These are phyloP conservation scores for Phorcus lineatus DNA, from an alignment of 2,888 invertebrate genomes.

Conservation along the genomic window DNA sequence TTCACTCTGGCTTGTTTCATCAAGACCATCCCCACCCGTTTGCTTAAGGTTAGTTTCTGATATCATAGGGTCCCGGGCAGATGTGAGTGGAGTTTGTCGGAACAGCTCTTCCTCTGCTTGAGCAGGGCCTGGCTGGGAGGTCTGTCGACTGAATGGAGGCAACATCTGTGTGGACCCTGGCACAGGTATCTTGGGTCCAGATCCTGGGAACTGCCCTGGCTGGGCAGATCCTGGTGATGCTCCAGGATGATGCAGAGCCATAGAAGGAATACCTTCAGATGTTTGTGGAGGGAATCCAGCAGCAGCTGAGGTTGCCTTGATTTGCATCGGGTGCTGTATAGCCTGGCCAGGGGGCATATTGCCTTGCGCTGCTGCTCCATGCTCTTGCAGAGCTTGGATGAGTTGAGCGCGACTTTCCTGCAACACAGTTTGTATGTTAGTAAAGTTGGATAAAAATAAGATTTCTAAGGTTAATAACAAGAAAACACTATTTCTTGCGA, in stretches of 20 bases:
- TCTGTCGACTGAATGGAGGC: slow-evolving; percentile 17
- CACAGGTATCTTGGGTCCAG: not conserved
- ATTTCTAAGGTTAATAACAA: too few species aligned
- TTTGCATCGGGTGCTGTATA: not conserved
- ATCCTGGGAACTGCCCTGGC: not conserved
- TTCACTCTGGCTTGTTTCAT: slow-evolving; percentile 35
- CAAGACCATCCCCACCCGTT: slow-evolving; percentile 14
- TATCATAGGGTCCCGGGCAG: slow-evolving; percentile 21
- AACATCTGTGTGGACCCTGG: slow-evolving; percentile 3
- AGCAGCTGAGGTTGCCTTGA: not conserved
- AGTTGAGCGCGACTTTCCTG: not conserved
- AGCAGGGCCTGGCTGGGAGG: not conserved
- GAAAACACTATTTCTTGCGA: too few species aligned
- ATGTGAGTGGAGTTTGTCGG: slow-evolving; percentile 5
- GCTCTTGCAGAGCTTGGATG: not conserved
- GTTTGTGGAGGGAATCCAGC: not conserved
- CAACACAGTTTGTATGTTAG: too few species aligned
- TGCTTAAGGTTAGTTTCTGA: slow-evolving; percentile 1
- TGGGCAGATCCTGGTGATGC: not conserved
- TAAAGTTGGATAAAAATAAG: too few species aligned
- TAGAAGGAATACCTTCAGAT: not conserved
- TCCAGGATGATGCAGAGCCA: not conserved
- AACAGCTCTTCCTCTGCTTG: slow-evolving; percentile 36
- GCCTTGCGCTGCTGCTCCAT: not conserved
- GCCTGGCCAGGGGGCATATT: not conserved